A percentile compares a stretch with the other conserved stretches of the same genome.
Conservation (phyloP, 1,140 invertebrate species). For the Acromyrmex echinatior region DNA sequence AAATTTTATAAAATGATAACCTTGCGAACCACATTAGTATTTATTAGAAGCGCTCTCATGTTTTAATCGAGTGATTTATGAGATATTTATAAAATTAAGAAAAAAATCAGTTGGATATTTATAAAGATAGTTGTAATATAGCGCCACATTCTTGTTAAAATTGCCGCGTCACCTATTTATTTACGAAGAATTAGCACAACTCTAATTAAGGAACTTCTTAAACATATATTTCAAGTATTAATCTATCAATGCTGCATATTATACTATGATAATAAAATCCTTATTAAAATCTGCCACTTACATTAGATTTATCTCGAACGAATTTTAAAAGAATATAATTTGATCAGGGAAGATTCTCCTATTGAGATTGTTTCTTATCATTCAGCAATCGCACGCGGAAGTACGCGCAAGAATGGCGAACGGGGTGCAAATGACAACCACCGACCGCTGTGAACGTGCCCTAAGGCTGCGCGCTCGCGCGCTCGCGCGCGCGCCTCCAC, state of each 20-base stretch:
- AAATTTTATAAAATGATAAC: constrained; percentile 77
- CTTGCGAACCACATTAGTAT: constrained; percentile 74
- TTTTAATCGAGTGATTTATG: constrained; percentile 79
- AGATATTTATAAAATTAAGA: constrained; percentile 27
- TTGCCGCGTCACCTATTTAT: background rate
- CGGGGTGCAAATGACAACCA: constrained; percentile 49
- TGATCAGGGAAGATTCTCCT: constrained; percentile 21
- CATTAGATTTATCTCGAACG: background rate
- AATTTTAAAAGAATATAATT: constrained; percentile 44
- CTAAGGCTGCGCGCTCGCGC: constrained; percentile 36
- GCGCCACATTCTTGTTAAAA: background rate
- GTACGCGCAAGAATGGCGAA: constrained; percentile 44
- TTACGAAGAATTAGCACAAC: background rate
- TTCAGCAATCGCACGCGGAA: constrained; percentile 23
- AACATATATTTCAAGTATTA: background rate
- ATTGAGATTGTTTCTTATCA: constrained; percentile 66
- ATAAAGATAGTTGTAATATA: background rate
- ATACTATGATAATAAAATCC: background rate
- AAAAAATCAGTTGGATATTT: background rate
- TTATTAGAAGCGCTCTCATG: constrained; percentile 64
- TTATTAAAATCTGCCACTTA: background rate
- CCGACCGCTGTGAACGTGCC: constrained; percentile 56
- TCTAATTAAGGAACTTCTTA: background rate
- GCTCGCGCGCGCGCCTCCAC: constrained; percentile 48
- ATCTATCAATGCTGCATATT: background rate